These are phyloP conservation scores for Centropristis striata DNA, from an alignment of 2,113 vertebrate genomes.

Conservation along the genomic window DNA sequence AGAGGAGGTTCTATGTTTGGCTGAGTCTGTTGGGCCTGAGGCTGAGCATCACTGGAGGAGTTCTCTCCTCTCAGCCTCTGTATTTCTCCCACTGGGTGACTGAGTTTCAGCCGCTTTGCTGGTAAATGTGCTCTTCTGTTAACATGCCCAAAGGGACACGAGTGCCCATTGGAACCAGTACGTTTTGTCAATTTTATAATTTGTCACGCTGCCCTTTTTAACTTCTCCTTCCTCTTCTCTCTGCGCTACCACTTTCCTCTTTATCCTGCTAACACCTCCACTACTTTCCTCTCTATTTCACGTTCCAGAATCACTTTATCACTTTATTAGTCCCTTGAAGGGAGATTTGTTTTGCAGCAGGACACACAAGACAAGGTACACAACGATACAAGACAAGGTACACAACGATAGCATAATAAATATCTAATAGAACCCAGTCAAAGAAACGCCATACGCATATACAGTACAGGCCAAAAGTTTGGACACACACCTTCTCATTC, in stretches of 20 bases:
- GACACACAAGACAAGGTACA: too few species aligned
- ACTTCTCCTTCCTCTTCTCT: background rate
- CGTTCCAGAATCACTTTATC: too few species aligned
- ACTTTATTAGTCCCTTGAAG: too few species aligned
- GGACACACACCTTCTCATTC: too few species aligned
- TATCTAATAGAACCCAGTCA: too few species aligned
- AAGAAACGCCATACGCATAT: too few species aligned
- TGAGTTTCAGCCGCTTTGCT: constrained; percentile 31
- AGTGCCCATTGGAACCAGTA: background rate
- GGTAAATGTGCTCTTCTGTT: background rate
- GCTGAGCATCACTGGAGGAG: constrained; percentile 52
- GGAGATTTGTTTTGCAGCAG: too few species aligned
- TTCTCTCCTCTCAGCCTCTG: constrained; percentile 43
- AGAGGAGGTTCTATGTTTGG: constrained; percentile 79
- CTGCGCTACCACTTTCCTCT: background rate
- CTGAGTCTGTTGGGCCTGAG: constrained; percentile 51
- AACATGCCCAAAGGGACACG: background rate
- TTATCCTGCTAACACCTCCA: background rate
- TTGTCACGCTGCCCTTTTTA: background rate
- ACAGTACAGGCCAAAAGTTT: too few species aligned
- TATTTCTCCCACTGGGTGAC: constrained; percentile 53
- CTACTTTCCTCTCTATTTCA: background rate
- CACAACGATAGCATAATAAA: too few species aligned
- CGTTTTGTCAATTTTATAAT: constrained; percentile 2
- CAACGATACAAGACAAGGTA: too few species aligned